Conservation (phyloP, 2,797 vertebrate species). For the Valencia hispanica region DNA sequence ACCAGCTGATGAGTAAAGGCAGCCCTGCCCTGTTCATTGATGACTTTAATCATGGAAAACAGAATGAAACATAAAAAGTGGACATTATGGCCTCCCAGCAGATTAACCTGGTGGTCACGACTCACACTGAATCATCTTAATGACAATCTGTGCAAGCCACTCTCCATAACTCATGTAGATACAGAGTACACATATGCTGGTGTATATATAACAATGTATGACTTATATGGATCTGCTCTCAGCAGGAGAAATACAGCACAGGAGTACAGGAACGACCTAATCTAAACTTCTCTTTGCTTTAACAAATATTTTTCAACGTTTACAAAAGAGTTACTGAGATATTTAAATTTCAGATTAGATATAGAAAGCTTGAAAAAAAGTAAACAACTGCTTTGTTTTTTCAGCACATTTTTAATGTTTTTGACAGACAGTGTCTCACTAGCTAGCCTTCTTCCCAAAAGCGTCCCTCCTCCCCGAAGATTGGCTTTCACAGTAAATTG, state of each 20-base stretch:
- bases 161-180: not conserved
- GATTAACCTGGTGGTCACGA: not conserved
- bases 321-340: not conserved
- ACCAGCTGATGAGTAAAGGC: conserved; percentile 45
- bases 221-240: no score
- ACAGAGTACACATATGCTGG: not conserved
- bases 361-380: not conserved
- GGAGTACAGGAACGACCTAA: no score
- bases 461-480: not conserved
- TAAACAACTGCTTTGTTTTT: not conserved
- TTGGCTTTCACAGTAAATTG: conserved; percentile 11
- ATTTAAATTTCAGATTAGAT: not conserved
- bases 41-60: not conserved
- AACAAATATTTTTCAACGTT: not conserved
- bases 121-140: not conserved
- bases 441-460: not conserved
- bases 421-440: no score
- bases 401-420: no score
- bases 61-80: not conserved
- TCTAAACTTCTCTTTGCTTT: no score
- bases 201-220: not conserved
- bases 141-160: not conserved
- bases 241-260: no score
- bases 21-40: conserved; percentile 38
- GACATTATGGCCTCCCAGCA: not conserved